Conservation (phyloP, 92 coral and sea anemone species). For the Desmophyllum pertusum region DNA sequence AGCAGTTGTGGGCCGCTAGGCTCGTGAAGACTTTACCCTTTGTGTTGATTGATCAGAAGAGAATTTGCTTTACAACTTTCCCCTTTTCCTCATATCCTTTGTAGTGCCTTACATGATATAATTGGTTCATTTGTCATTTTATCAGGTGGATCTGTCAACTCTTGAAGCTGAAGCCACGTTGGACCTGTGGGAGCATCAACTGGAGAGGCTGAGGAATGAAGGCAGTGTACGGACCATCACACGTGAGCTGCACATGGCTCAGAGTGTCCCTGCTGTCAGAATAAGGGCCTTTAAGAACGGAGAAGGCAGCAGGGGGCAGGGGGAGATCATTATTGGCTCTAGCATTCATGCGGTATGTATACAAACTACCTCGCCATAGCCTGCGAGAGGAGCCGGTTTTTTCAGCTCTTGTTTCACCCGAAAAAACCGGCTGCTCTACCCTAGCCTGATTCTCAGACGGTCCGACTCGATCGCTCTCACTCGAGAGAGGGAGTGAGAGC, state of each 20-base stretch:
- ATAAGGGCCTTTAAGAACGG: slow-evolving; percentile 91
- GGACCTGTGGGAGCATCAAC: slow-evolving; percentile 95
- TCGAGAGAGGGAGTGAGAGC: too few relatives aligned
- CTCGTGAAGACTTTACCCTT: too few relatives aligned
- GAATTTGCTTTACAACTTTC: too few relatives aligned
- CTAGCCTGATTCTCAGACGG: too few relatives aligned
- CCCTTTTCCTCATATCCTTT: neutral
- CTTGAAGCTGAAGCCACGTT: slow-evolving; percentile 94
- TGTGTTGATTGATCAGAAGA: too few relatives aligned
- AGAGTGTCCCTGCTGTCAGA: slow-evolving; percentile 92
- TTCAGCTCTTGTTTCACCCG: too few relatives aligned
- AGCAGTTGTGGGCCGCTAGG: too few relatives aligned
- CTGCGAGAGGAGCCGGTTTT: too few relatives aligned
- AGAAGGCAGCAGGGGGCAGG: slow-evolving; percentile 83
- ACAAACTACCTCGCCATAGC: too few relatives aligned
- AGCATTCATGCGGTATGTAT: slow-evolving; percentile 86
- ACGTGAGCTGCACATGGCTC: slow-evolving; percentile 87
- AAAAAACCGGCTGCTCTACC: too few relatives aligned
- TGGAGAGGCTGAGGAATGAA: slow-evolving; percentile 84
- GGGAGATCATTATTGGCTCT: slow-evolving; percentile 81
- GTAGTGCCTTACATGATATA: neutral
- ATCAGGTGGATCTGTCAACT: slow-evolving; percentile 89
- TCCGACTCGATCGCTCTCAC: too few relatives aligned
- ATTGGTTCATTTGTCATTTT: neutral
- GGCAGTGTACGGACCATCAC: slow-evolving; percentile 87